A percentile compares a stretch with the other conserved stretches of the same genome.
Conservation (phyloP, 2,797 vertebrate genomes). For the Diplodus sargus region DNA sequence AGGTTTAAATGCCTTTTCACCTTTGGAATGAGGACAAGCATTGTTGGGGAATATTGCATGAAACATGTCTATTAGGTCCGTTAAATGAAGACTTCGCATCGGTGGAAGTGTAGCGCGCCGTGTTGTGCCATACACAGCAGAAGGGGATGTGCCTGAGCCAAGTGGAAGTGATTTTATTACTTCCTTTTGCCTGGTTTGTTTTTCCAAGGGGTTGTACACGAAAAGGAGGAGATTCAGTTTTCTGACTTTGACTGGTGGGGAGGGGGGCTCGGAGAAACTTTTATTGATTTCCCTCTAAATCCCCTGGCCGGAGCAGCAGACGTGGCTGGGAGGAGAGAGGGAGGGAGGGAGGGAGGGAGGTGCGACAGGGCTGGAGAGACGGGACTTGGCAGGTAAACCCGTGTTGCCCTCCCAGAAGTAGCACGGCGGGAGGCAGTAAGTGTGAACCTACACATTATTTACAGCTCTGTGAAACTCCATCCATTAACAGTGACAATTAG, state of each 20-base stretch:
- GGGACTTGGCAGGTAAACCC: conserved; percentile 80
- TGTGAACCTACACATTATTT: conserved; percentile 83
- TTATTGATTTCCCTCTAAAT: conserved; percentile 82
- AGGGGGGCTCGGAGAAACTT: conserved; percentile 63
- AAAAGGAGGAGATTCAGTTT: conserved; percentile 67
- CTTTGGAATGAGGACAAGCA: conserved; percentile 48
- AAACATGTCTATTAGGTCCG: conserved; percentile 25
- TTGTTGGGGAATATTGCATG: conserved; percentile 33
- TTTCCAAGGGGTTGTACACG: conserved; percentile 54
- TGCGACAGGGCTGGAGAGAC: conserved; percentile 49
- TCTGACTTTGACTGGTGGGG: conserved; percentile 65
- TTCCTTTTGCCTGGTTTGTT: conserved; percentile 59
- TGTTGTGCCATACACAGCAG: background rate
- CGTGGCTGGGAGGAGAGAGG: conserved; percentile 51
- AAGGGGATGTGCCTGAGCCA: conserved; percentile 19
- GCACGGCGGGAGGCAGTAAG: conserved; percentile 68
- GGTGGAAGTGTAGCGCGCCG: background rate
- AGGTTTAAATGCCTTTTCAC: conserved; percentile 64
- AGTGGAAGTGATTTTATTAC: conserved; percentile 51
- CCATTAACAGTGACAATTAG: conserved; percentile 84
- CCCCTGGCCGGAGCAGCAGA: conserved; percentile 60
- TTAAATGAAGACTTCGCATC: conserved; percentile 33
- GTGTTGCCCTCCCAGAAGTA: conserved; percentile 74
- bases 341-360: conserved; percentile 57
- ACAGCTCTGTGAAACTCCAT: conserved; percentile 80